phyloP scores from a whole-genome alignment of 1,140 invertebrate genomes.

The Drosophila malerkotliana region DNA sequence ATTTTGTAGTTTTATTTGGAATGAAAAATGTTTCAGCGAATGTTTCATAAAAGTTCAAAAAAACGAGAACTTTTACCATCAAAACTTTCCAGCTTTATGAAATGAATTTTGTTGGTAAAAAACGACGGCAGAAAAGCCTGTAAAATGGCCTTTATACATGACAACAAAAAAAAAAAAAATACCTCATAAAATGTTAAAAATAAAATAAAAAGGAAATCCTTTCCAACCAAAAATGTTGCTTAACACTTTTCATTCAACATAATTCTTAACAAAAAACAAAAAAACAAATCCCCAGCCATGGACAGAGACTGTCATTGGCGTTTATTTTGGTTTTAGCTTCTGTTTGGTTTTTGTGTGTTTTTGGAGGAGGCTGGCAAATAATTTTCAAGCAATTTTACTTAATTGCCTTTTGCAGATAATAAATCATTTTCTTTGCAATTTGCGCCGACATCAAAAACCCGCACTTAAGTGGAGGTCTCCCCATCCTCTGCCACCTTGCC shows the following conservation, averaged over 20 bases:
- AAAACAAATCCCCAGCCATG: neutral
- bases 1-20: no score
- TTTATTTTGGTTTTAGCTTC: constrained; percentile 17
- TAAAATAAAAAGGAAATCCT: neutral
- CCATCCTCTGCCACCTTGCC: constrained; percentile 19
- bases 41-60: neutral
- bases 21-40: constrained; percentile 13
- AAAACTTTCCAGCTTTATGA: no score
- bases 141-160: neutral
- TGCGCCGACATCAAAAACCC: constrained; percentile 57
- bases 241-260: neutral
- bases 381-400: constrained; percentile 76
- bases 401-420: constrained; percentile 78
- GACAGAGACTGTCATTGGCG: neutral
- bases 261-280: no score
- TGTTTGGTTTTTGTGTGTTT: constrained; percentile 8
- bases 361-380: constrained; percentile 41
- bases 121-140: no score
- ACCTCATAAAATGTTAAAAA: neutral
- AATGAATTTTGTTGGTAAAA: no score
- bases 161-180: no score
- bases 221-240: neutral
- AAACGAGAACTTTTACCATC: constrained; percentile 5
- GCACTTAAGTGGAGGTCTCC: constrained; percentile 45
- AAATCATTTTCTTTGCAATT: constrained; percentile 76